Conservation (phyloP, 2,797 vertebrate genomes). For the Darevskia nairensis region DNA sequence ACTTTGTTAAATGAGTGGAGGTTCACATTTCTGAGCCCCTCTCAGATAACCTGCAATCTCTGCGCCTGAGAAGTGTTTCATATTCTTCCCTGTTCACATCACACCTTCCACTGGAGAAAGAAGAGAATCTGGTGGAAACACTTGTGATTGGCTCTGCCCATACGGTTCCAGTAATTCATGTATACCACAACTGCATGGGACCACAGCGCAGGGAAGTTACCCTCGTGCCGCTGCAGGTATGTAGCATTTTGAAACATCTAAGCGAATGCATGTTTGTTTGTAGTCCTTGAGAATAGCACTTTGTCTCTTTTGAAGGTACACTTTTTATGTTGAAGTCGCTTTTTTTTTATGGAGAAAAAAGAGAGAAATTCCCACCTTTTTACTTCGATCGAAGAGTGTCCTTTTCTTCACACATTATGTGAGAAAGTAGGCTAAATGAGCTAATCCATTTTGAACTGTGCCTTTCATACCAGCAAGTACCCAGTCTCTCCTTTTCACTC, state of each 20-base stretch:
- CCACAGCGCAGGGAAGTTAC: no score
- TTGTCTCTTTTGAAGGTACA: neutral
- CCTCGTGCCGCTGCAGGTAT: neutral
- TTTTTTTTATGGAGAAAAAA: no score
- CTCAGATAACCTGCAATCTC: no score
- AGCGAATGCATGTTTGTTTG: neutral
- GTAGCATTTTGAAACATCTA: neutral
- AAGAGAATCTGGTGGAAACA: neutral
- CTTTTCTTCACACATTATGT: neutral
- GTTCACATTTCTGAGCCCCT: no score
- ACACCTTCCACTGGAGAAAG: neutral
- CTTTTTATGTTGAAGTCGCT: neutral
- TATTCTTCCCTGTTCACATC: no score
- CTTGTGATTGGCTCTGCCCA: neutral
- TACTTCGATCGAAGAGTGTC: neutral
- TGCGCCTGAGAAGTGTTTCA: no score
- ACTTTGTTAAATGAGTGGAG: no score
- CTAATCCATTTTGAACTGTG: neutral
- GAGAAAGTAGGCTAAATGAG: neutral
- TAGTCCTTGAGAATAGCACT: neutral
- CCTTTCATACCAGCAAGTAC: slow-evolving; percentile 11
- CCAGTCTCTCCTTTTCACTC: neutral
- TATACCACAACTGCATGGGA: neutral
- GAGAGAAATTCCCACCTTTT: neutral
- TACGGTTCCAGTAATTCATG: no score